Evolutionary conservation across 1,140 invertebrate genomes (phyloP).

Genomic region (Wasmannia auropunctata): DNA sequence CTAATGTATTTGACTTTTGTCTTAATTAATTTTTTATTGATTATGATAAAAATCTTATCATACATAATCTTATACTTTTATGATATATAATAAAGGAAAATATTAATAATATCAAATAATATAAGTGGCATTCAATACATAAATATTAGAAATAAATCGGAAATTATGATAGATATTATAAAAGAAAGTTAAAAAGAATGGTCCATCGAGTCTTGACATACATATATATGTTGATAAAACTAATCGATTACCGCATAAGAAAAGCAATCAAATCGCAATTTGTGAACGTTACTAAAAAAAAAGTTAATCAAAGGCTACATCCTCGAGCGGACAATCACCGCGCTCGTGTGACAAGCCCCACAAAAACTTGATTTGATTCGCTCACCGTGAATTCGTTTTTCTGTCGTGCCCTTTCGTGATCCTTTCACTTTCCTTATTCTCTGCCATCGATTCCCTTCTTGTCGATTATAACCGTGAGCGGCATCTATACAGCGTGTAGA

Average conservation of each 20-base stretch:
- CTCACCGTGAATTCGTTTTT: neutral
- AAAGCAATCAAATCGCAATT: slow-evolving; percentile 4
- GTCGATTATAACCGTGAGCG: slow-evolving; percentile 5
- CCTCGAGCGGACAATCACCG: neutral
- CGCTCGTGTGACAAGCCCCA: neutral
- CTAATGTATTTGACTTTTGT: too few relatives aligned
- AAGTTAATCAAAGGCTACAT: neutral
- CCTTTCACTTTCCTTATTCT: neutral
- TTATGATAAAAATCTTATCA: too few relatives aligned
- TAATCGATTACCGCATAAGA: neutral
- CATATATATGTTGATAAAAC: neutral
- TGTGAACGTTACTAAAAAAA: neutral
- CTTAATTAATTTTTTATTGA: too few relatives aligned
- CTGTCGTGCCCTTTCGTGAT: neutral
- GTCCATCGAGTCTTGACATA: neutral
- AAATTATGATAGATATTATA: neutral
- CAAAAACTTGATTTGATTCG: neutral
- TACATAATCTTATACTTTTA: neutral
- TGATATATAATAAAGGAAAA: neutral
- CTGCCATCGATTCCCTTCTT: slow-evolving; percentile 15
- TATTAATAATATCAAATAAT: neutral
- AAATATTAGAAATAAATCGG: neutral
- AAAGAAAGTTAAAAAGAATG: neutral
- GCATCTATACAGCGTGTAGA: slow-evolving; percentile 25
- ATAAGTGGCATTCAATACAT: neutral